These are phyloP conservation scores for Dolichoris vasculosae DNA, from an alignment of 1,140 invertebrate species.

Conservation along the genomic window DNA sequence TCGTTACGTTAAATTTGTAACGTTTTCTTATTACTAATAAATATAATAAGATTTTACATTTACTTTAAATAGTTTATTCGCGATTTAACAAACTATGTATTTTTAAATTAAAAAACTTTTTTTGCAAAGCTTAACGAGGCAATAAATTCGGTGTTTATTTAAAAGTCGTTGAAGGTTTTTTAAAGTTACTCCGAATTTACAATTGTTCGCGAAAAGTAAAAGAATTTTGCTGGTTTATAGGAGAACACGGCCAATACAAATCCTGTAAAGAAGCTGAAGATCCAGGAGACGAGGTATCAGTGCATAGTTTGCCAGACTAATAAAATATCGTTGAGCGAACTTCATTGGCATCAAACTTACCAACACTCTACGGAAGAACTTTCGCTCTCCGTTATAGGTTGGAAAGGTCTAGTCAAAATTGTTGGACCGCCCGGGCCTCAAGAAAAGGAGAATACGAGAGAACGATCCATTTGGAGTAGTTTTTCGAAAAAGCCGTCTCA, in stretches of 20 bases:
- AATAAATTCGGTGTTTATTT: not conserved
- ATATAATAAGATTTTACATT: not conserved
- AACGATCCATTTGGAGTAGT: conserved; percentile 46
- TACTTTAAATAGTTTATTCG: not conserved
- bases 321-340: conserved; percentile 55
- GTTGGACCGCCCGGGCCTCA: conserved; percentile 13
- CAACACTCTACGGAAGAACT: conserved; percentile 61
- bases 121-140: not conserved
- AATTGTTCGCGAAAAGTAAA: not conserved
- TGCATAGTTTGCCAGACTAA: conserved; percentile 62
- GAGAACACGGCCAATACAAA: conserved; percentile 19
- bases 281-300: conserved; percentile 52
- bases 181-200: too few species aligned
- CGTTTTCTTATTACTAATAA: not conserved
- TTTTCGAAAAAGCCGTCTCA: conserved; percentile 48
- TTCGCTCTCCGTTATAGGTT: conserved; percentile 60
- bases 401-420: conserved; percentile 58
- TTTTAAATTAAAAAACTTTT: not conserved
- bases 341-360: conserved; percentile 63
- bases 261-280: conserved; percentile 40
- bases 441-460: conserved; percentile 41
- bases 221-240: not conserved
- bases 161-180: not conserved
- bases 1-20: not conserved
- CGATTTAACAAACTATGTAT: not conserved